Conservation (phyloP, 2,797 vertebrate species). For the Sebastes glaucus region DNA sequence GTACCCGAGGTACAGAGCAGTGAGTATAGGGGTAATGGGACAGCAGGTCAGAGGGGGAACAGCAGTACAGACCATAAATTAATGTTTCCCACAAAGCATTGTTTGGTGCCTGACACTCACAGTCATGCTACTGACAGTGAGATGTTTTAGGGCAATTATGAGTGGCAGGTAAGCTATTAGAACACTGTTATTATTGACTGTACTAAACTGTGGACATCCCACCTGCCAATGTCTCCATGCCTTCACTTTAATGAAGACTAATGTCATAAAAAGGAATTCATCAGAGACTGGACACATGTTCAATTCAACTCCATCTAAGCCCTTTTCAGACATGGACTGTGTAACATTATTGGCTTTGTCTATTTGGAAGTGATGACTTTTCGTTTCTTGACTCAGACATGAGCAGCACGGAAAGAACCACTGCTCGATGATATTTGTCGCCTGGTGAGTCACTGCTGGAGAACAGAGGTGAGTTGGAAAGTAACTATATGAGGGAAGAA, state of each 20-base stretch:
- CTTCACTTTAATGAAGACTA: background rate
- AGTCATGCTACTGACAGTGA: background rate
- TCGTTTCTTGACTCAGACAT: background rate
- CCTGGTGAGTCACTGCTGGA: background rate
- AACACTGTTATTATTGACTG: background rate
- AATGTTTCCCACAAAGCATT: conserved; percentile 30
- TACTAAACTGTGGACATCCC: background rate
- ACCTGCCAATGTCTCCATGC: background rate
- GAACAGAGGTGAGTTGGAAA: background rate
- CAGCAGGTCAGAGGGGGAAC: background rate
- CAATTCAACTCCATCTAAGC: background rate
- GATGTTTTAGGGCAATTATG: background rate
- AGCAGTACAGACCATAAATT: conserved; percentile 26
- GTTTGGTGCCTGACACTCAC: background rate
- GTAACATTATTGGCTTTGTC: background rate
- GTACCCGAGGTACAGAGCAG: background rate
- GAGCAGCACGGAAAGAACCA: background rate
- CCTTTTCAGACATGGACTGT: background rate
- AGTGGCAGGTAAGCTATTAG: background rate
- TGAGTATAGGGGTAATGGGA: background rate
- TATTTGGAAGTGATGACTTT: background rate
- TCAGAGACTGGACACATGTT: background rate
- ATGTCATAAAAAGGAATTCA: background rate
- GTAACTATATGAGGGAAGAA: background rate
- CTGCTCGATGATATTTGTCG: background rate